phyloP scores from a whole-genome alignment of 2,888 invertebrate species.

The Drepanosiphum platanoidis region DNA sequence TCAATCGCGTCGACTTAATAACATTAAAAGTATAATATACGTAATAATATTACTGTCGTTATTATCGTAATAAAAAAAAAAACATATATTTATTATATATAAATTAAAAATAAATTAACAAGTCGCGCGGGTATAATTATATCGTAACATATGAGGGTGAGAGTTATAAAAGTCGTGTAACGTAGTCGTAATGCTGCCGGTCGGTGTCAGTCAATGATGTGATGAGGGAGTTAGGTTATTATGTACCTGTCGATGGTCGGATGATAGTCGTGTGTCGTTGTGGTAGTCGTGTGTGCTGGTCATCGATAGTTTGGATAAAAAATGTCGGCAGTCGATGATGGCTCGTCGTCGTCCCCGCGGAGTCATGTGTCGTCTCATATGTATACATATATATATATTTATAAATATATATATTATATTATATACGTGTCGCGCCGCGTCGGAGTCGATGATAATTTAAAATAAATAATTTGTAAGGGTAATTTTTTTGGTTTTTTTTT shows the following conservation, averaged over 20 bases:
- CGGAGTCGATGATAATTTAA: conserved; percentile 40
- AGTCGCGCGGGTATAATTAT: not conserved
- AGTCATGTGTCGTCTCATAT: not conserved
- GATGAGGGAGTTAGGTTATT: not conserved
- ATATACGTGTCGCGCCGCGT: conserved; percentile 26
- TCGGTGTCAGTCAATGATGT: too few species aligned
- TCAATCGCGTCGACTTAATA: too few species aligned
- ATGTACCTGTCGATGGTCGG: not conserved
- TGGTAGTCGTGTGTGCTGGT: conserved; percentile 7
- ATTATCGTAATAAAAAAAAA: not conserved
- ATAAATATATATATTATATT: too few species aligned
- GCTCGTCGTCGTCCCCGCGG: not conserved
- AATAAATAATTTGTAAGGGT: conserved; percentile 51
- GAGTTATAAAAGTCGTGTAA: too few species aligned
- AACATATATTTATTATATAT: not conserved
- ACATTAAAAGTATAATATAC: not conserved
- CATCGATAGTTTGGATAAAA: conserved; percentile 29
- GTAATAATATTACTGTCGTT: not conserved
- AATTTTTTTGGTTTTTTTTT: conserved; percentile 1
- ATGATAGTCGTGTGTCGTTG: not conserved
- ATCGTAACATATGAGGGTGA: too few species aligned
- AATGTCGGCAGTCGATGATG: conserved; percentile 26
- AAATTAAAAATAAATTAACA: conserved; percentile 48
- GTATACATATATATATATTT: too few species aligned
- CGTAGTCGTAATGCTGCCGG: too few species aligned